Evolutionary conservation across 2,113 vertebrate genomes (phyloP).

Genomic region (Indicator indicator): DNA sequence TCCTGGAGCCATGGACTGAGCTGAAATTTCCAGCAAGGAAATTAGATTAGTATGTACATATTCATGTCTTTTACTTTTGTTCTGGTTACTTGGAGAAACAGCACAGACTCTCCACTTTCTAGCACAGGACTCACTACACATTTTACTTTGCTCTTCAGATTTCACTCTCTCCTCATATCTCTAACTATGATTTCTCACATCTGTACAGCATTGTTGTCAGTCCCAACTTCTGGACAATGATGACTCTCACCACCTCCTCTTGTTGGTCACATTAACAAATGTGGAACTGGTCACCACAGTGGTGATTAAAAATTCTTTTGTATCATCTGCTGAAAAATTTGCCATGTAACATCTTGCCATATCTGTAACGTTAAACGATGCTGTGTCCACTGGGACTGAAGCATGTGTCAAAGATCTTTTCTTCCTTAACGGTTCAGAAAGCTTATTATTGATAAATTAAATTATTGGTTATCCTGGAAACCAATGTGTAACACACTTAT

Average conservation of each 20-base stretch:
- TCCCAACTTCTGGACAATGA: neutral
- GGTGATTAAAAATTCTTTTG: neutral
- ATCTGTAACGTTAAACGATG: slow-evolving; percentile 33
- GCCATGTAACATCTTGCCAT: neutral
- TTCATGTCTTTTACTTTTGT: neutral
- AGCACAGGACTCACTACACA: neutral
- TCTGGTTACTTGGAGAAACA: neutral
- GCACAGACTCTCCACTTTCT: accelerated
- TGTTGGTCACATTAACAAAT: neutral
- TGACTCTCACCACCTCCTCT: neutral
- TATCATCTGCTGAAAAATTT: neutral
- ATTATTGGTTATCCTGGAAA: slow-evolving; percentile 59
- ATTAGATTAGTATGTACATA: neutral
- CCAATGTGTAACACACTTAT: neutral
- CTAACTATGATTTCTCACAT: neutral
- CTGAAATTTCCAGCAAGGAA: neutral
- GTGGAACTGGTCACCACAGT: neutral
- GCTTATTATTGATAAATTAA: slow-evolving; percentile 43
- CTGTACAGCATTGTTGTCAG: neutral
- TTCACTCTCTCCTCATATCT: neutral
- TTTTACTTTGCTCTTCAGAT: neutral
- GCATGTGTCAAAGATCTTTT: slow-evolving; percentile 28
- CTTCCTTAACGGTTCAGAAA: slow-evolving; percentile 12
- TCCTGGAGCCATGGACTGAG: neutral
- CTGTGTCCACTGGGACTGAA: neutral